A percentile compares a stretch with the other conserved stretches of the same genome.
Evolutionary conservation across 2,888 invertebrate species (phyloP).

Genomic region (Cephus rjabovi): DNA sequence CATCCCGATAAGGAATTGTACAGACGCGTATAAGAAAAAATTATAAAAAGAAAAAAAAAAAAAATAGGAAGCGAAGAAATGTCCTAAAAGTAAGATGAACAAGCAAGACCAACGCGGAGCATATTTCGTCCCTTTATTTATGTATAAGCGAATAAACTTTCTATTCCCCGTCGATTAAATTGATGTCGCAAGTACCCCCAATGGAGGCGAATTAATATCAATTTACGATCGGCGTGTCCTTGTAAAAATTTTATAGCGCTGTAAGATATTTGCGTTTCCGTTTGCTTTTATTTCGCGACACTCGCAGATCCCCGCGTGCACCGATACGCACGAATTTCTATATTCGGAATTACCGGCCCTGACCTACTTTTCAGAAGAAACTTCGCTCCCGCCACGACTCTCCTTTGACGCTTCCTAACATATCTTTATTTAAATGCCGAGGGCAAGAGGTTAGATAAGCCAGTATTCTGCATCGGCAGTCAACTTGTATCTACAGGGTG

Average conservation of each 20-base stretch:
- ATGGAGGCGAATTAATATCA: constrained; percentile 17
- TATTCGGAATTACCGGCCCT: constrained; percentile 30
- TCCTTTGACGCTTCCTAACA: constrained; percentile 33
- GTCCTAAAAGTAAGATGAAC: not conserved
- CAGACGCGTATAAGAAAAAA: not conserved
- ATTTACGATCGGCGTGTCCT: constrained; percentile 10
- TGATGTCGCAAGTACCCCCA: constrained; percentile 7
- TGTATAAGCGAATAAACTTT: constrained; percentile 12
- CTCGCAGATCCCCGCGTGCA: constrained; percentile 9
- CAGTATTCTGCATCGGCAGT: not conserved
- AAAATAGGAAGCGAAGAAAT: too few species aligned
- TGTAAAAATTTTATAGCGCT: constrained; percentile 5
- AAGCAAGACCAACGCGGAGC: too few species aligned
- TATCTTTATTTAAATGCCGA: constrained; percentile 44
- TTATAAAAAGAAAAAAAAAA: not conserved
- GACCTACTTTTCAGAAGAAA: constrained; percentile 45
- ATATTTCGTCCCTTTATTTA: not conserved
- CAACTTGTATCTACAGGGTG: not conserved
- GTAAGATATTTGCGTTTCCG: not conserved
- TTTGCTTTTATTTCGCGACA: not conserved
- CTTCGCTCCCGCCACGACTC: constrained; percentile 35
- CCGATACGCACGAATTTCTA: constrained; percentile 20
- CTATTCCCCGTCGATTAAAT: constrained; percentile 6
- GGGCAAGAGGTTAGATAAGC: constrained; percentile 49
- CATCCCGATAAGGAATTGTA: not conserved